A percentile compares a stretch with the other conserved stretches of the same genome.
phyloP scores from a whole-genome alignment of 1,140 invertebrate genomes.

The Sycophaga agraensis region DNA sequence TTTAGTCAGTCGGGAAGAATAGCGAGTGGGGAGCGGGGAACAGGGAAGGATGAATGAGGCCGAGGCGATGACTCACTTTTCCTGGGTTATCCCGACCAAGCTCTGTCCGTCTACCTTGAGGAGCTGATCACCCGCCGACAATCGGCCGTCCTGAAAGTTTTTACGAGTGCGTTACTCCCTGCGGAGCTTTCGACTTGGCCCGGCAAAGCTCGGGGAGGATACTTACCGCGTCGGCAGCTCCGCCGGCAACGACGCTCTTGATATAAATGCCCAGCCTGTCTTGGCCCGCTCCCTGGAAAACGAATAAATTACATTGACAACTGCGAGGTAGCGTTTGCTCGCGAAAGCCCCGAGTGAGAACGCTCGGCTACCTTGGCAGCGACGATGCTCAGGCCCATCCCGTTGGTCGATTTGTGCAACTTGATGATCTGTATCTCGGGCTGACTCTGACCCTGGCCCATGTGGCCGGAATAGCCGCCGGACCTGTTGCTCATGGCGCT shows the following conservation, averaged over 20 bases:
- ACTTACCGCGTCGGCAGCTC: slow-evolving; percentile 87
- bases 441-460: slow-evolving; percentile 55
- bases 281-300: slow-evolving; percentile 78
- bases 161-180: no score
- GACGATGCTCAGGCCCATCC: slow-evolving; percentile 92
- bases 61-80: slow-evolving; percentile 64
- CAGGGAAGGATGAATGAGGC: background rate
- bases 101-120: slow-evolving; percentile 96
- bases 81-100: slow-evolving; percentile 94
- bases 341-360: no score
- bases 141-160: slow-evolving; percentile 73
- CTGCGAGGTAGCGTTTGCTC: no score
- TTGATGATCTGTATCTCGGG: slow-evolving; percentile 83
- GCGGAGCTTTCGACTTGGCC: no score
- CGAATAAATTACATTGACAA: no score
- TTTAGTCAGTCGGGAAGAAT: no score
- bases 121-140: slow-evolving; percentile 96
- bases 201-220: background rate
- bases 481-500: slow-evolving; percentile 64
- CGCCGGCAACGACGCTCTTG: slow-evolving; percentile 94
- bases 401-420: slow-evolving; percentile 86
- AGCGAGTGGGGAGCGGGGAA: no score
- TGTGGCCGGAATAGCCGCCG: slow-evolving; percentile 53
- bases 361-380: slow-evolving; percentile 85
- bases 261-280: slow-evolving; percentile 94